A percentile compares a stretch with the other conserved stretches of the same genome.
Conservation (phyloP, 2,797 vertebrate species). For the Myotis planiceps region DNA sequence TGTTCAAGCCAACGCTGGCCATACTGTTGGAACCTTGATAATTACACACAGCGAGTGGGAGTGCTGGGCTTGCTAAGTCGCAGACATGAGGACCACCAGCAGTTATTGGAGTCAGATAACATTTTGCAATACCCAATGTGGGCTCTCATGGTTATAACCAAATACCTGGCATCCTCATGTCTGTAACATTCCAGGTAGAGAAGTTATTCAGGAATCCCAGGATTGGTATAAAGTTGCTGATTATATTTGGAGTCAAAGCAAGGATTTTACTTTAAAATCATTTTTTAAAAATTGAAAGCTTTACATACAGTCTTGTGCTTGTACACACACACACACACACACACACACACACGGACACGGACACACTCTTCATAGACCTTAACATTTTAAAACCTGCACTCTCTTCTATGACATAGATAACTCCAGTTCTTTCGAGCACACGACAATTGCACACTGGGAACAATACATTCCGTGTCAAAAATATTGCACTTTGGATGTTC, state of each 20-base stretch:
- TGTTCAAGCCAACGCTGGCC: slow-evolving; percentile 38
- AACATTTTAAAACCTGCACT: not conserved
- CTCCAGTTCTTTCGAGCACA: slow-evolving; percentile 70
- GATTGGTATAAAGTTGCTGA: slow-evolving; percentile 53
- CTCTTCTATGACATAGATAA: slow-evolving; percentile 55
- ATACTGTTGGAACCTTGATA: not conserved
- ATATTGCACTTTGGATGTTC: slow-evolving; percentile 75
- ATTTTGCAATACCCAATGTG: slow-evolving; percentile 46
- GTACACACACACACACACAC: not conserved
- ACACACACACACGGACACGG: not conserved
- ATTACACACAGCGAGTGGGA: not conserved
- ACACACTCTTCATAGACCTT: not conserved
- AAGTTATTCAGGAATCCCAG: slow-evolving; percentile 65
- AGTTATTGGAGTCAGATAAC: slow-evolving; percentile 43
- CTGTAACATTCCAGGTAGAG: slow-evolving; percentile 38
- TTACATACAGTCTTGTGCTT: not conserved
- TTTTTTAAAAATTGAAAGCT: slow-evolving; percentile 35
- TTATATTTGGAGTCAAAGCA: slow-evolving; percentile 64
- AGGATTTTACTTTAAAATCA: slow-evolving; percentile 78
- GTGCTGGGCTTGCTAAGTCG: slow-evolving; percentile 4
- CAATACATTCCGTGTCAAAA: slow-evolving; percentile 74
- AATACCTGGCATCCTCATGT: not conserved
- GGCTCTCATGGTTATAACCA: slow-evolving; percentile 2
- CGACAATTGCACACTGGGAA: slow-evolving; percentile 68
- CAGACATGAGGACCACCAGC: slow-evolving; percentile 31